phyloP scores from a whole-genome alignment of 2,797 vertebrate genomes.

The Paedocypris micromegethes region DNA sequence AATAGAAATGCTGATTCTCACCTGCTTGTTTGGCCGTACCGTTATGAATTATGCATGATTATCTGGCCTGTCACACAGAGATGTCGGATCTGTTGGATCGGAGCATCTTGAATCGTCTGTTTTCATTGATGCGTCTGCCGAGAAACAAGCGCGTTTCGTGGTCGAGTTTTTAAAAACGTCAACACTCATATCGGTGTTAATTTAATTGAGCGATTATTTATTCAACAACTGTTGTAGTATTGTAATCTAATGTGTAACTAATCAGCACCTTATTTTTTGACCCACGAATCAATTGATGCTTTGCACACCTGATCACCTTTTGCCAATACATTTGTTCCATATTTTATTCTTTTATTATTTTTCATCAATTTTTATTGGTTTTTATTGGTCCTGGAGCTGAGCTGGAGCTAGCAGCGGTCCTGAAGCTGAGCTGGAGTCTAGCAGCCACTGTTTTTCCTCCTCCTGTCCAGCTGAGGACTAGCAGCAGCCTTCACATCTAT shows the following conservation, averaged over 20 bases:
- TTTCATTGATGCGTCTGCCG: background rate
- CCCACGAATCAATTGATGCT: too few relatives aligned
- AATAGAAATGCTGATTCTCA: constrained; percentile 30
- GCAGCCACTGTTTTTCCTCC: constrained; percentile 26
- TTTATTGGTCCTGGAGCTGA: constrained; percentile 1
- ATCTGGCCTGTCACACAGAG: constrained; percentile 7
- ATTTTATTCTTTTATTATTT: background rate
- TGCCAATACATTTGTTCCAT: too few relatives aligned
- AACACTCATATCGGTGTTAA: too few relatives aligned
- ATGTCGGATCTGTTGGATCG: constrained; percentile 1
- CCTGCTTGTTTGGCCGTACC: constrained; percentile 30
- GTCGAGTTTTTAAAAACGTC: too few relatives aligned
- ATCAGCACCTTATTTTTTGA: too few relatives aligned
- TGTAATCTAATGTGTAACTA: too few relatives aligned
- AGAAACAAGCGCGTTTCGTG: background rate
- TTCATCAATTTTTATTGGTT: constrained; percentile 4
- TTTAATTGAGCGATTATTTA: too few relatives aligned
- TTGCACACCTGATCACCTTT: too few relatives aligned
- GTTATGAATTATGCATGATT: constrained; percentile 10
- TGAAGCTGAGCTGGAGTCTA: constrained; percentile 20
- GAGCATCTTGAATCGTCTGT: background rate
- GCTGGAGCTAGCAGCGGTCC: background rate
- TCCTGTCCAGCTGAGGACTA: constrained; percentile 25
- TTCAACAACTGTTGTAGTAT: too few relatives aligned
- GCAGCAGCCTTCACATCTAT: constrained; percentile 27